Percentiles rank a stretch among this genome's conserved stretches.
phyloP scores from a whole-genome alignment of 2,888 invertebrate genomes.

The Agapostemon virescens region DNA sequence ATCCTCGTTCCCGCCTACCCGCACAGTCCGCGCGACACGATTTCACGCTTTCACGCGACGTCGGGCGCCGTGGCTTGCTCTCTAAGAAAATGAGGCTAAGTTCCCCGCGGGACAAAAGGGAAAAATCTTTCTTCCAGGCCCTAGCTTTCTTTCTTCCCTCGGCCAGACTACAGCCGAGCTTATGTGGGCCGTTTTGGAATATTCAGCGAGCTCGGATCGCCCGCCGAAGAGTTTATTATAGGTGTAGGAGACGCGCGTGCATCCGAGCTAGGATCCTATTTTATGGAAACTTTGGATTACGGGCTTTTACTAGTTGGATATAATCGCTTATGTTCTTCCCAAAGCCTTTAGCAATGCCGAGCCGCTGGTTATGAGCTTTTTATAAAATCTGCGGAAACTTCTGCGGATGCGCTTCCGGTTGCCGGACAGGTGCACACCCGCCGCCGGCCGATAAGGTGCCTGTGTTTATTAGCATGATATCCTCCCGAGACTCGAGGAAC shows the following conservation, averaged over 20 bases:
- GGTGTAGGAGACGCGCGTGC: slow-evolving; percentile 25
- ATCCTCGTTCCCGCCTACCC: background rate
- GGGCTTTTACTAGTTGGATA: slow-evolving; percentile 43
- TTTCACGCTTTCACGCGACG: background rate
- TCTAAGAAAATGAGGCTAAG: slow-evolving; percentile 17
- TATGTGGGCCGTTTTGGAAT: slow-evolving; percentile 41
- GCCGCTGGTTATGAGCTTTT: slow-evolving; percentile 48
- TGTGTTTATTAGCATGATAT: slow-evolving; percentile 1
- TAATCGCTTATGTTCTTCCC: slow-evolving; percentile 54
- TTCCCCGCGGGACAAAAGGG: background rate
- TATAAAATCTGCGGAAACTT: slow-evolving; percentile 19
- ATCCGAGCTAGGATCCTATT: slow-evolving; percentile 37
- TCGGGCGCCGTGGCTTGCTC: background rate
- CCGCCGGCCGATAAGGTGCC: background rate
- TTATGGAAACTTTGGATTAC: slow-evolving; percentile 58
- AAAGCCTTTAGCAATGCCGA: slow-evolving; percentile 41
- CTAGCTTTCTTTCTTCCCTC: background rate
- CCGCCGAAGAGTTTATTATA: slow-evolving; percentile 47
- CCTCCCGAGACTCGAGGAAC: background rate
- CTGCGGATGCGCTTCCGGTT: slow-evolving; percentile 1
- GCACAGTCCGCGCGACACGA: background rate
- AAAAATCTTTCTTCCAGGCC: slow-evolving; percentile 7
- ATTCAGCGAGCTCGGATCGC: slow-evolving; percentile 28
- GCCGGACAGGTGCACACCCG: background rate
- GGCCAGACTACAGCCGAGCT: slow-evolving; percentile 5